These are phyloP conservation scores for Pseudachorutes palmiensis DNA, from an alignment of 1,140 invertebrate genomes.

Conservation along the genomic window DNA sequence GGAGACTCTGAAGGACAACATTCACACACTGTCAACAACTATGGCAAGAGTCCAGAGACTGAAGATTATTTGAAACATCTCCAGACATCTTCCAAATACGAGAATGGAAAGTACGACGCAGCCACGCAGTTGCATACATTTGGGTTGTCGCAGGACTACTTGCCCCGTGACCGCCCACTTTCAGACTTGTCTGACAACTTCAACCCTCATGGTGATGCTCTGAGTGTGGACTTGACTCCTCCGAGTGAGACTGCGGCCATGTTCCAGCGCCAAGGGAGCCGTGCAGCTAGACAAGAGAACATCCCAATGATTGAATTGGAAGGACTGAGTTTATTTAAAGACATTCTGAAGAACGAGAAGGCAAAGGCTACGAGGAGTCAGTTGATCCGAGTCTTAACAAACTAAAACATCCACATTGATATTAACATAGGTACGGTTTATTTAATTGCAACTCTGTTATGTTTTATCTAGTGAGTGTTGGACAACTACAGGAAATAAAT, in stretches of 20 bases:
- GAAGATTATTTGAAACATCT: neutral
- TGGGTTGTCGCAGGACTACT: conserved; percentile 9
- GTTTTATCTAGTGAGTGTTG: no score
- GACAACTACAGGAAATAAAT: no score
- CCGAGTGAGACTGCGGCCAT: neutral
- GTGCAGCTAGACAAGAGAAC: neutral
- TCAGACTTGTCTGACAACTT: conserved; percentile 7
- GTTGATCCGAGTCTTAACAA: conserved; percentile 2
- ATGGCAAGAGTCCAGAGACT: neutral
- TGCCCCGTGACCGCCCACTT: neutral
- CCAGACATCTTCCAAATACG: neutral
- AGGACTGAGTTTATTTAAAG: conserved; percentile 18
- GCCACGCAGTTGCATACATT: neutral
- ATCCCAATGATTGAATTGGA: conserved; percentile 11
- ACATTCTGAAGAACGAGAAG: conserved; percentile 7
- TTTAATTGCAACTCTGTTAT: no score
- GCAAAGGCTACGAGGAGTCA: neutral
- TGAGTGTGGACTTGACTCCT: neutral
- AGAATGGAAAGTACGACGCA: conserved; percentile 3
- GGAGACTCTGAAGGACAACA: neutral
- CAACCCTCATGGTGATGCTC: neutral
- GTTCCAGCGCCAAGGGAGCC: neutral
- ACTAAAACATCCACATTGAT: no score
- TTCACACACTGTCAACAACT: conserved; percentile 1
- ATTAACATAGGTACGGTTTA: no score